These are phyloP conservation scores for Trichacis sp. DNA, from an alignment of 2,888 invertebrate species.

Conservation along the genomic window DNA sequence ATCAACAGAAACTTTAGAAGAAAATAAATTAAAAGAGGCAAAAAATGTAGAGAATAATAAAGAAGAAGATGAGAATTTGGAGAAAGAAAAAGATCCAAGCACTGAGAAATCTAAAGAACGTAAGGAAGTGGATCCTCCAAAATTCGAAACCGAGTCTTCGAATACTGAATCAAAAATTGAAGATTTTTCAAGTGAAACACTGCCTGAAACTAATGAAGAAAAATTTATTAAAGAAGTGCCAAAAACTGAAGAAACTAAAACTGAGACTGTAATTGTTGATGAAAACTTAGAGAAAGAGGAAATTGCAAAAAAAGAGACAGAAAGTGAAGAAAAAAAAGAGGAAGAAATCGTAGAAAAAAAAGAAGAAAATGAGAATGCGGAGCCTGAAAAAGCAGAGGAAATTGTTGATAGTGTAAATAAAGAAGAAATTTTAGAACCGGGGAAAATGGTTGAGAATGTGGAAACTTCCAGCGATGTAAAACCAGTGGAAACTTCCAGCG, in stretches of 20 bases:
- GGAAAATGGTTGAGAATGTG: no score
- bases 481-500: no score
- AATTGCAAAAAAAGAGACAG: no score
- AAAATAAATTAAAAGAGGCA: no score
- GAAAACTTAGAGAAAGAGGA: background rate
- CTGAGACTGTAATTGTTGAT: background rate
- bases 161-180: slow-evolving; percentile 8
- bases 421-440: no score
- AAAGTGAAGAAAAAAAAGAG: slow-evolving; percentile 5
- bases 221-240: slow-evolving; percentile 3
- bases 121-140: slow-evolving; percentile 1
- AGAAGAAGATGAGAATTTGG: slow-evolving; percentile 31
- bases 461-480: background rate
- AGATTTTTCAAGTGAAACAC: slow-evolving; percentile 2
- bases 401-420: background rate
- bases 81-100: slow-evolving; percentile 19
- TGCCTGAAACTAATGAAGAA: slow-evolving; percentile 4
- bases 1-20: slow-evolving; percentile 31
- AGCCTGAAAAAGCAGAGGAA: slow-evolving; percentile 3
- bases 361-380: background rate
- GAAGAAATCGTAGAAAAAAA: background rate
- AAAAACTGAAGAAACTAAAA: slow-evolving; percentile 1
- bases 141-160: background rate
- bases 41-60: slow-evolving; percentile 24
- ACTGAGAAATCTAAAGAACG: no score